Evolutionary conservation across 2,888 invertebrate genomes (phyloP), one percentile per base, ranked within the genome.

Genomic region (Himalopsyche anomala): DNA sequence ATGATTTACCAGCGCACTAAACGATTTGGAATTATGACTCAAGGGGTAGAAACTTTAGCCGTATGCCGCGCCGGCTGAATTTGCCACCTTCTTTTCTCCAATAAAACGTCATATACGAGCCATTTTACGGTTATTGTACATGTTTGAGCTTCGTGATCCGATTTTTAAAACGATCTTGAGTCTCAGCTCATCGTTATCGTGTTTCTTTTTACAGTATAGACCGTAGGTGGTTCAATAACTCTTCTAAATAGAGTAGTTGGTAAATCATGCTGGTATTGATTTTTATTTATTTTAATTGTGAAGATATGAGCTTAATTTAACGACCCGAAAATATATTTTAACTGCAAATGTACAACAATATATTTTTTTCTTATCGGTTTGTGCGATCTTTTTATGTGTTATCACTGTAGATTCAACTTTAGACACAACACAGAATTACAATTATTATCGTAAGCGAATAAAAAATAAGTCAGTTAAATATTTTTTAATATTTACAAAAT

Each of bases 91-190:
- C 38, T 74, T 55, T 80, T 74, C 55, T 55, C 84, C 80, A 80
- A 81, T 84, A 84, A 85, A 85, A 69, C 62, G 51, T 54, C 62
- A 62, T 62, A 85, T 80, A 81, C 81, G 85, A 81, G 69, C 69
- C 19, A 51, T 85, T 85, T 85, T 85, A 85, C 85, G 85, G 81
- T 85, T 85, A 85, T 85, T 85, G 62, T 85, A 42, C 69, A 85
- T 81, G 85, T 62, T 81, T 80, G 40, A 54, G 56, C 55, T 84
- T 28, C 81, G 80, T 81, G 81, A 84, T 80, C 42, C 56, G 62
- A 55, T 81, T 80, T 81, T 81, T 62, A 81, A 84, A 84, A 74
- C 36, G 36, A 74, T 74, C 1, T 4, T 36, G 15, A 74, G 74
- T 74, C 74, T 36, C 28, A 74, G 74, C 36, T 74, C 74, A 74